phyloP scores from a whole-genome alignment of 2,113 vertebrate species.

The Strigops habroptila region DNA sequence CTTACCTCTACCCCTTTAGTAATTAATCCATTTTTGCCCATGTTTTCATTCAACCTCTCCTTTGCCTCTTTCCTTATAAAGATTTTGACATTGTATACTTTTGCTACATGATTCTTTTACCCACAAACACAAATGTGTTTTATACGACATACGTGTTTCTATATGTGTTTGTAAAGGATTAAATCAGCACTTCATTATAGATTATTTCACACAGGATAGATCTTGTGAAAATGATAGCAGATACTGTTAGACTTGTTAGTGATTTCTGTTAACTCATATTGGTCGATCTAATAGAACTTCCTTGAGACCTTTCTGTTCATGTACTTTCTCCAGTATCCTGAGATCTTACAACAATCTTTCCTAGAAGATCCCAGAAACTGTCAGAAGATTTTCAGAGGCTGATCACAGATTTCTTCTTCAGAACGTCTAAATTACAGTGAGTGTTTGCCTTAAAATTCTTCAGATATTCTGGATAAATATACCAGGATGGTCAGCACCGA shows the following conservation, averaged over 20 bases:
- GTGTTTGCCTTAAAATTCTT: neutral
- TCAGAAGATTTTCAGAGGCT: neutral
- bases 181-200: neutral
- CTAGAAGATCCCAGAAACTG: neutral
- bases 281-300: neutral
- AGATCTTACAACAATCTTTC: neutral
- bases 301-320: neutral
- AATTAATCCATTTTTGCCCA: neutral
- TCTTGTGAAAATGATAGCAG: neutral
- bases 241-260: neutral
- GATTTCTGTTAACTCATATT: neutral
- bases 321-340: neutral
- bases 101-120: accelerated
- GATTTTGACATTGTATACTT: neutral
- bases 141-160: neutral
- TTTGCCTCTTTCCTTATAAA: neutral
- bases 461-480: neutral
- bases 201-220: neutral
- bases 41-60: neutral
- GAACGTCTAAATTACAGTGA: neutral
- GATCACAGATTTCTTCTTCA: neutral
- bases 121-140: neutral
- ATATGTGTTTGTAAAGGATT: neutral
- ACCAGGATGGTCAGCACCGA: neutral
- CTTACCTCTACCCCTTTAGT: neutral